Conservation (phyloP, 2,113 vertebrate genomes). For the Ailuropoda melanoleuca region DNA sequence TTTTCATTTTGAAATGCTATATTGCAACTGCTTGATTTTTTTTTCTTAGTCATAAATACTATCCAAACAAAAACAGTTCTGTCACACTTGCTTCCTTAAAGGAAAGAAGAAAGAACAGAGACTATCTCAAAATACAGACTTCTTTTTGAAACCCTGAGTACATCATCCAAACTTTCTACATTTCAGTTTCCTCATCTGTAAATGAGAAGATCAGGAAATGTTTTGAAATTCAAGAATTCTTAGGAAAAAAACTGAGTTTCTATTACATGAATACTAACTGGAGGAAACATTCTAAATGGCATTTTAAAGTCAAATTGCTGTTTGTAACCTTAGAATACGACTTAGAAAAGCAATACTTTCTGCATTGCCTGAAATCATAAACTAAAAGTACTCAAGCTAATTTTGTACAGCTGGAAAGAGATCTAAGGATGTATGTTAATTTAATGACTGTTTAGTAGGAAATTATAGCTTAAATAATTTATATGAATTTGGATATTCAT, state of each 20-base stretch:
- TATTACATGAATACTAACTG: constrained; percentile 42
- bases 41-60: not conserved
- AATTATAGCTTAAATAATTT: constrained; percentile 80
- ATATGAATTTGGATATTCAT: constrained; percentile 73
- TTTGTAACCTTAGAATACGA: constrained; percentile 64
- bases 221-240: constrained; percentile 62
- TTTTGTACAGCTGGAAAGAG: constrained; percentile 72
- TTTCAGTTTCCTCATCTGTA: constrained; percentile 47
- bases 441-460: constrained; percentile 77
- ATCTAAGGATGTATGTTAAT: constrained; percentile 73
- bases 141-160: constrained; percentile 1
- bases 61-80: not conserved
- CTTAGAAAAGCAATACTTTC: constrained; percentile 68
- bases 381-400: constrained; percentile 62
- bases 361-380: constrained; percentile 67
- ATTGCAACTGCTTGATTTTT: not conserved
- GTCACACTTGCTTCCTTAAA: not conserved
- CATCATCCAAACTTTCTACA: not conserved
- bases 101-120: not conserved
- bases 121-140: not conserved
- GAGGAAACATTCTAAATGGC: constrained; percentile 35
- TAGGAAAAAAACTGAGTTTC: not conserved
- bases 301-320: constrained; percentile 73
- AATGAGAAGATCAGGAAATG: constrained; percentile 17
- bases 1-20: not conserved